A percentile compares a stretch with the other conserved stretches of the same genome.
Conservation (phyloP, 2,113 vertebrate species). For the Pelecanoides urinatrix region DNA sequence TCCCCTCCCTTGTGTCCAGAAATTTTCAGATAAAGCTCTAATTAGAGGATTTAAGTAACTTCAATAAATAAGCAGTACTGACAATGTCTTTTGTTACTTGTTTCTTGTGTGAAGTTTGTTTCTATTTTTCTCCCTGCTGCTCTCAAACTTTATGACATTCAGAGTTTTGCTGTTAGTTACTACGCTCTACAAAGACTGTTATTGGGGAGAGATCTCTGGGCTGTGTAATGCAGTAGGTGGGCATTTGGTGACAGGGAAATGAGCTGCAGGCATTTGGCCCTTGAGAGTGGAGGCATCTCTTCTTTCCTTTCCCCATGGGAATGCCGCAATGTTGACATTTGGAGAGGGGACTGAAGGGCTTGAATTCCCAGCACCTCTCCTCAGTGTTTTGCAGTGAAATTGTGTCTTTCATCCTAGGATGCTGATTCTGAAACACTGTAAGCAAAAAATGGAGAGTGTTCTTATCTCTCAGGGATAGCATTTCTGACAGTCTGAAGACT, state of each 20-base stretch:
- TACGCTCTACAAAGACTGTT: neutral
- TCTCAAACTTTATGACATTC: neutral
- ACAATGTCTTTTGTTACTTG: neutral
- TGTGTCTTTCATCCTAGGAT: neutral
- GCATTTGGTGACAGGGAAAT: constrained; percentile 42
- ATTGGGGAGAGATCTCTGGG: neutral
- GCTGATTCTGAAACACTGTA: neutral
- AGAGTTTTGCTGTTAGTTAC: neutral
- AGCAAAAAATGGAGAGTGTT: neutral
- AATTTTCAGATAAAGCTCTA: neutral
- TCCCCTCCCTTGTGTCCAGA: neutral
- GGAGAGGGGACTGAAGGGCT: neutral
- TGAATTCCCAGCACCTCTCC: neutral
- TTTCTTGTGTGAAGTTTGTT: neutral
- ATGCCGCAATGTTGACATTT: neutral
- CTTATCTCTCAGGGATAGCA: neutral
- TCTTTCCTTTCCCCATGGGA: constrained; percentile 6
- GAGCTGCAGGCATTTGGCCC: constrained; percentile 36
- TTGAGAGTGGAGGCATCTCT: constrained; percentile 22
- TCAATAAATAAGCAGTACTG: neutral
- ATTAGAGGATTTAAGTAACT: neutral
- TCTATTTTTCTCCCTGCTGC: neutral
- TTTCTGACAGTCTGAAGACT: constrained; percentile 6
- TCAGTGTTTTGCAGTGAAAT: neutral
- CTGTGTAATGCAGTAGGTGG: neutral